These are phyloP conservation scores for Apamea sordens DNA, from an alignment of 2,888 invertebrate genomes.

Conservation along the genomic window DNA sequence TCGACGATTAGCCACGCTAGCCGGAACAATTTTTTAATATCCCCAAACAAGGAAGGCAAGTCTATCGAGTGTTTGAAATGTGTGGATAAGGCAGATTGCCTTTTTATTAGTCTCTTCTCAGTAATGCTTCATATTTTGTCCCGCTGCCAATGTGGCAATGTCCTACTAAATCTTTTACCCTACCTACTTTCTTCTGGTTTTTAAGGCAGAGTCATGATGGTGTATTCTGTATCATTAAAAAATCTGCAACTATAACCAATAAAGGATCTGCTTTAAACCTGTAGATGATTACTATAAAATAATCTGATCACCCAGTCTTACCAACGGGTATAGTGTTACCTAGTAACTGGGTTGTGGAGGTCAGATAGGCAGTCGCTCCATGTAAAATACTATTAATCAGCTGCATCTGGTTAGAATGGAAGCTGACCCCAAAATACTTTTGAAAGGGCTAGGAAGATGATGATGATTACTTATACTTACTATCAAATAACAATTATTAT, in stretches of 20 bases:
- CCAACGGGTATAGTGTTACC: too few species aligned
- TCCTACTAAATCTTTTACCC: neutral
- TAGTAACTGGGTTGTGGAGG: too few species aligned
- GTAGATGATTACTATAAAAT: neutral
- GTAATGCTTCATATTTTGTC: neutral
- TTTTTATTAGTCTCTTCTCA: neutral
- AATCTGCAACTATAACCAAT: neutral
- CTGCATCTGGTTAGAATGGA: too few species aligned
- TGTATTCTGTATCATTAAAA: neutral
- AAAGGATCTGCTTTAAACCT: neutral
- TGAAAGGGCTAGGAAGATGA: neutral
- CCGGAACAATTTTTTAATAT: slow-evolving; percentile 91
- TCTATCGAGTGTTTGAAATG: slow-evolving; percentile 72
- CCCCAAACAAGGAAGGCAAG: slow-evolving; percentile 87
- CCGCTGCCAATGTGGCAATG: neutral
- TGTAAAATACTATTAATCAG: too few species aligned
- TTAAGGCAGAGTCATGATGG: neutral
- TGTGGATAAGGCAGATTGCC: slow-evolving; percentile 71
- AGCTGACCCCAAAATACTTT: too few species aligned
- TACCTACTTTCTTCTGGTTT: neutral
- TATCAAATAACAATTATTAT: neutral
- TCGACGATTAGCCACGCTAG: slow-evolving; percentile 89
- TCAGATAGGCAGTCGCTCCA: too few species aligned
- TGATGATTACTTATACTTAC: neutral
- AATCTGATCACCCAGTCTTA: neutral